These are phyloP conservation scores for Nibea albiflora DNA, from an alignment of 2,113 vertebrate species.

Conservation along the genomic window DNA sequence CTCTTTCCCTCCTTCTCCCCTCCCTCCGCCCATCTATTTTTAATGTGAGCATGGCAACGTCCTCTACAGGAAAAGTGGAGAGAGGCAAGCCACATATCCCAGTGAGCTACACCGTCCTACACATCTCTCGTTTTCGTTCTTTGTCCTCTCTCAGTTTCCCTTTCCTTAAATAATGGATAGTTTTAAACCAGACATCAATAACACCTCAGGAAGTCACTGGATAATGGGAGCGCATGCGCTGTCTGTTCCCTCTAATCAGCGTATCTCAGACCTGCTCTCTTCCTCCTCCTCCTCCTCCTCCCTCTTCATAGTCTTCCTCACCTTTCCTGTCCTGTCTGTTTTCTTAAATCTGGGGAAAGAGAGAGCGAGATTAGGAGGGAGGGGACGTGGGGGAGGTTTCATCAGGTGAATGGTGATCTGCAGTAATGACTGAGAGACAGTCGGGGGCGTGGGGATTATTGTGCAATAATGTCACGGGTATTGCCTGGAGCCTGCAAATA, in stretches of 20 bases:
- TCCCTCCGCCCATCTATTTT: conserved; percentile 68
- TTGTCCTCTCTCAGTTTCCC: conserved; percentile 13
- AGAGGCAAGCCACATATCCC: conserved; percentile 53
- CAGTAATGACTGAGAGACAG: conserved; percentile 64
- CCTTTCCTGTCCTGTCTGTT: conserved; percentile 26
- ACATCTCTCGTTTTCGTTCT: conserved; percentile 16
- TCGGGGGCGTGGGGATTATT: conserved; percentile 63
- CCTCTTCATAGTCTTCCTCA: conserved; percentile 7
- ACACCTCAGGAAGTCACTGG: conserved; percentile 41
- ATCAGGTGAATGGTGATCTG: conserved; percentile 73
- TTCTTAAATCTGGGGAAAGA: conserved; percentile 31
- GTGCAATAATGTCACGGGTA: conserved; percentile 73
- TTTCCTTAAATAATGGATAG: conserved; percentile 74
- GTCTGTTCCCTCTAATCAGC: conserved; percentile 57
- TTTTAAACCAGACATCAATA: conserved; percentile 61
- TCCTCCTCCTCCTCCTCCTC: neutral
- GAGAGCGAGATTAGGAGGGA: neutral
- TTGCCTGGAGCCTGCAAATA: conserved; percentile 66
- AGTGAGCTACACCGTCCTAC: conserved; percentile 51
- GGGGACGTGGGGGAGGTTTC: conserved; percentile 26
- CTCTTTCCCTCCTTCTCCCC: conserved; percentile 37
- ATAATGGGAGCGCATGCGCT: conserved; percentile 58
- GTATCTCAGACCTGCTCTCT: conserved; percentile 22
- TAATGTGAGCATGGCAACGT: conserved; percentile 73
- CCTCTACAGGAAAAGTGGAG: conserved; percentile 50